phyloP scores from a whole-genome alignment of 2,797 vertebrate genomes.

The Paguma larvata region DNA sequence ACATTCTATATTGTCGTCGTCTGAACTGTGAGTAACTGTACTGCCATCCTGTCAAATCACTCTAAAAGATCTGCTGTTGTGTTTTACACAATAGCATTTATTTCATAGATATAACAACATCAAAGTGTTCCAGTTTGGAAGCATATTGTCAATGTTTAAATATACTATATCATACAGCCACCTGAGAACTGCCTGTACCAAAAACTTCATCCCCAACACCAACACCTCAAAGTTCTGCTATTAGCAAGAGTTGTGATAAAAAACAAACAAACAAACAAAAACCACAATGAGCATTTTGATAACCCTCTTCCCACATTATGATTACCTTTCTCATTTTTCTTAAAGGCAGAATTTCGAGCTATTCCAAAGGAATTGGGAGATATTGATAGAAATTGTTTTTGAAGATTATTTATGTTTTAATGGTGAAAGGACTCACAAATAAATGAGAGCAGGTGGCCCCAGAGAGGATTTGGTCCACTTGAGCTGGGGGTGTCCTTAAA shows the following conservation, averaged over 20 bases:
- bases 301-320: background rate
- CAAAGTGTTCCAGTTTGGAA: conserved; percentile 75
- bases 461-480: background rate
- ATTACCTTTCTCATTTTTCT: background rate
- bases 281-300: background rate
- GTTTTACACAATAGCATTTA: conserved; percentile 83
- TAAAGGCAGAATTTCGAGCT: conserved; percentile 50
- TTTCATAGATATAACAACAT: conserved; percentile 78
- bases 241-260: background rate
- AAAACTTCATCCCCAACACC: conserved; percentile 22
- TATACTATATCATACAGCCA: conserved; percentile 75
- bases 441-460: background rate
- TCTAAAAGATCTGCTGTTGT: conserved; percentile 80
- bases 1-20: conserved; percentile 81
- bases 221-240: background rate
- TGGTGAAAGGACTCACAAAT: conserved; percentile 29
- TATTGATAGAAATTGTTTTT: background rate
- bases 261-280: background rate
- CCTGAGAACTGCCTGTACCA: conserved; percentile 62
- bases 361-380: background rate
- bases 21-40: conserved; percentile 86
- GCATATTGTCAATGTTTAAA: conserved; percentile 62
- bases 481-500: background rate
- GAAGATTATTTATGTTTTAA: conserved; percentile 3
- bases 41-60: conserved; percentile 83